Evolutionary conservation across 2,888 invertebrate genomes (phyloP).

Genomic region (Seira sanloemensis): DNA sequence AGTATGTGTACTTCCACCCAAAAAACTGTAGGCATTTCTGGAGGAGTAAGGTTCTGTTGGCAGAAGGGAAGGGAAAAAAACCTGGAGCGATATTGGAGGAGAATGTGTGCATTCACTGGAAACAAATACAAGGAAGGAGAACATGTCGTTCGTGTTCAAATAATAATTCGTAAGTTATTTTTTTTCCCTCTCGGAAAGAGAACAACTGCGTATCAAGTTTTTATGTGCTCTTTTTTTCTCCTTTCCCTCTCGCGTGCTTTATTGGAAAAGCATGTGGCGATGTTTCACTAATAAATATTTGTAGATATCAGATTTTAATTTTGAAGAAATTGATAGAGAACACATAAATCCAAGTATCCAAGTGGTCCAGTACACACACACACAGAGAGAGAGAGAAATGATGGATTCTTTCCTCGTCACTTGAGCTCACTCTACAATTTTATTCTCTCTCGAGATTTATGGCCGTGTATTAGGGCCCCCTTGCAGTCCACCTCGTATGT

Average conservation of each 20-base stretch:
- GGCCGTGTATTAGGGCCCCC: neutral
- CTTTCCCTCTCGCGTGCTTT: too few relatives aligned
- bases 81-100: constrained; percentile 46
- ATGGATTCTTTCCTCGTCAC: neutral
- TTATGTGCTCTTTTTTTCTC: too few relatives aligned
- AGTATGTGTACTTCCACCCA: neutral
- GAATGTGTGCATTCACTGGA: constrained; percentile 16
- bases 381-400: too few relatives aligned
- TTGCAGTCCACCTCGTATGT: neutral
- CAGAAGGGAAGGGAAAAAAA: constrained; percentile 9
- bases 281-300: constrained; percentile 19
- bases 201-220: too few relatives aligned
- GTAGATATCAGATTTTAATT: constrained; percentile 11
- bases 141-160: constrained; percentile 11
- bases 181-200: too few relatives aligned
- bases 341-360: neutral
- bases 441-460: constrained; percentile 16
- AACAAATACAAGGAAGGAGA: constrained; percentile 8
- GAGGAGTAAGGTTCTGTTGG: neutral
- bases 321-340: constrained; percentile 4
- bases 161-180: constrained; percentile 8
- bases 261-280: constrained; percentile 40
- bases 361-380: neutral
- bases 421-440: neutral
- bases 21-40: neutral